Base-by-base conservation (phyloP, 2,113 vertebrate species). In the Myotis brandtii region DNA sequence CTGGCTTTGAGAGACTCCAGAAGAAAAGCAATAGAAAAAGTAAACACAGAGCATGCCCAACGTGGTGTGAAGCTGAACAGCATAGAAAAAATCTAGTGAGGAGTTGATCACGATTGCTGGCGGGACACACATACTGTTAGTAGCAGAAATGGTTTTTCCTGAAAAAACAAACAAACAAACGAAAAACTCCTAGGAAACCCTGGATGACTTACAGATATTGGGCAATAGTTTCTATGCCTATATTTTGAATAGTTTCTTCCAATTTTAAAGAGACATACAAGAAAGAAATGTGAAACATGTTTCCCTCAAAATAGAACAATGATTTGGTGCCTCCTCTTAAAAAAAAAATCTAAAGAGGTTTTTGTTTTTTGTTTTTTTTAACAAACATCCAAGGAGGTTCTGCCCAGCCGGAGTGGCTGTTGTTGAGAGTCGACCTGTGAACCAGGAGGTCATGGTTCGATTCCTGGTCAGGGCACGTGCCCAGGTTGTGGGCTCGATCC, bases 221-320 rank as follows among this genome's bases (percentile, higher is more conserved):
- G 43, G 32, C 13, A 75, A 75, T n/a, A 30, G 23, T 89, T 52
- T 82, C 64, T 72, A 81, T 32, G 16, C 59, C 54, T 86, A 9
- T 52, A 93, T 30, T 82, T 95, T 79, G 6, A 89, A 23, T 12
- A 46, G 5, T 59, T 69, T 62, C 69, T 54, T 43, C 66, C 21
- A 59, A 80, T 66, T 82, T 30, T 6, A 80, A 73, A 50, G 37
- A 77, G 54, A 87, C 50, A 64, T 34, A 54, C 2, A 37, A 40
- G 46, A 92, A 54, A 87, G 48, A 64, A 77, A 82, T 64, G 10
- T 37, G 17, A 83, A 25, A 43, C 21, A 17, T 75, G 48, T 43
- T 75, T 82, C 46, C 46, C 20, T 94, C 34, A 37, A 64, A 89
- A 82, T 27, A 88, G 30, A 95, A 76, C 79, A 95, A n/a, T 2